These are phyloP conservation scores for Chalcis sispes DNA, from an alignment of 2,888 invertebrate genomes.

Conservation along the genomic window DNA sequence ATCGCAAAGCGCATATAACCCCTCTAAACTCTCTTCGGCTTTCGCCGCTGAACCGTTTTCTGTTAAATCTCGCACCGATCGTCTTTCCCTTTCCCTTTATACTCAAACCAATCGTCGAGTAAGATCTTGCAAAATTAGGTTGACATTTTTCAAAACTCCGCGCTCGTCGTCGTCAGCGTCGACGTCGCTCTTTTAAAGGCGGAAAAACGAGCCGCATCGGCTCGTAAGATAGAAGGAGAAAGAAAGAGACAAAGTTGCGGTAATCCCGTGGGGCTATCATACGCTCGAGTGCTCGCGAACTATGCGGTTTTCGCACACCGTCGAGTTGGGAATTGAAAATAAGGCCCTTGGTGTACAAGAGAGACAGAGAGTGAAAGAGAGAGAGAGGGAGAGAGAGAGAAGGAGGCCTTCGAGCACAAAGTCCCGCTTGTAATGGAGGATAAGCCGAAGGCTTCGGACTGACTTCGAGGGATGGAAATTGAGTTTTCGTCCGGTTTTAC, in stretches of 20 bases:
- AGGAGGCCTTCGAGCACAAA: constrained; percentile 48
- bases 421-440: constrained; percentile 72
- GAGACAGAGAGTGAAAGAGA: constrained; percentile 56
- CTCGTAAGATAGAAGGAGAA: constrained; percentile 43
- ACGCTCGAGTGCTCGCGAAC: constrained; percentile 68
- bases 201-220: constrained; percentile 47
- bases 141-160: constrained; percentile 68
- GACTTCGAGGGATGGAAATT: constrained; percentile 61
- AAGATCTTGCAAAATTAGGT: constrained; percentile 72
- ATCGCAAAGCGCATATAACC: background rate
- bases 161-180: too few species aligned
- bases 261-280: constrained; percentile 72
- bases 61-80: background rate
- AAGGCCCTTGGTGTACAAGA: constrained; percentile 59
- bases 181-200: constrained; percentile 57
- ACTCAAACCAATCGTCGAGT: constrained; percentile 59
- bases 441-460: constrained; percentile 68
- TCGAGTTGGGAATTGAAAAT: constrained; percentile 66
- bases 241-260: constrained; percentile 60
- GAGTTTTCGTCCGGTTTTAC: background rate
- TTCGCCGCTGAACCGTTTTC: too few species aligned
- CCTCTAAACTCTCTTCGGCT: too few species aligned
- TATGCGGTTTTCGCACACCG: constrained; percentile 61
- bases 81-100: background rate
- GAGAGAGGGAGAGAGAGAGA: constrained; percentile 55